These are phyloP conservation scores for Danaus melanippus DNA, from an alignment of 1,140 invertebrate genomes.

Conservation along the genomic window DNA sequence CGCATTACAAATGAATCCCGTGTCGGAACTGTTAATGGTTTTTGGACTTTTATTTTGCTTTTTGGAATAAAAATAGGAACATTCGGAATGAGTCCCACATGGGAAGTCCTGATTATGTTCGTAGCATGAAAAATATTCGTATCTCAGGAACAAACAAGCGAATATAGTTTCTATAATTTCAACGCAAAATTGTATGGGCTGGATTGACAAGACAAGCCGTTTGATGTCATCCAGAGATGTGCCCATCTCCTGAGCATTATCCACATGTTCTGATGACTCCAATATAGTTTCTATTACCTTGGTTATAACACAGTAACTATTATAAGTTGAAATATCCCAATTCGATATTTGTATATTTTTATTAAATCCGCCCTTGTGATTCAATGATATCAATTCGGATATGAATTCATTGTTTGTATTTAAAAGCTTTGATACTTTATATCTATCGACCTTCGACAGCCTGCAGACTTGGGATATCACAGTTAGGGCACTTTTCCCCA, in stretches of 20 bases:
- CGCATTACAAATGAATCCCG: constrained; percentile 64
- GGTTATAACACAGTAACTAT: constrained; percentile 64
- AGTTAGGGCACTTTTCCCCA: constrained; percentile 61
- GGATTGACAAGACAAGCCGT: constrained; percentile 54
- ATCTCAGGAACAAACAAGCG: constrained; percentile 64
- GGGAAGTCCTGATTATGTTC: constrained; percentile 53
- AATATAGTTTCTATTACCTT: constrained; percentile 65
- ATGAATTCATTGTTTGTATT: constrained; percentile 63
- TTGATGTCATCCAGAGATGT: constrained; percentile 61
- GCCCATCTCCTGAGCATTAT: constrained; percentile 41
- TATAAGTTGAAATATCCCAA: constrained; percentile 66
- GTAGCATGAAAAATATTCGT: constrained; percentile 64
- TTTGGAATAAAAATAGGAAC: constrained; percentile 68
- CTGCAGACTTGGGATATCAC: constrained; percentile 69
- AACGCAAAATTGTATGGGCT: constrained; percentile 55
- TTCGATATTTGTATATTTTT: constrained; percentile 36
- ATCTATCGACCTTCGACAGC: constrained; percentile 62
- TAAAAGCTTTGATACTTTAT: constrained; percentile 63
- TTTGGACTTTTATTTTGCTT: constrained; percentile 49
- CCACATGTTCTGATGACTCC: constrained; percentile 42
- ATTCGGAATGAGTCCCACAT: constrained; percentile 64
- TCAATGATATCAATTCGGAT: constrained; percentile 43
- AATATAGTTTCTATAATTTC: constrained; percentile 69
- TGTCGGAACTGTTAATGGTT: constrained; percentile 30
- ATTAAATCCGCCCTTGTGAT: constrained; percentile 14